Percentiles rank a stretch among this genome's conserved stretches.
phyloP scores from a whole-genome alignment of 1,140 invertebrate genomes.

The Drosophila ironensis region DNA sequence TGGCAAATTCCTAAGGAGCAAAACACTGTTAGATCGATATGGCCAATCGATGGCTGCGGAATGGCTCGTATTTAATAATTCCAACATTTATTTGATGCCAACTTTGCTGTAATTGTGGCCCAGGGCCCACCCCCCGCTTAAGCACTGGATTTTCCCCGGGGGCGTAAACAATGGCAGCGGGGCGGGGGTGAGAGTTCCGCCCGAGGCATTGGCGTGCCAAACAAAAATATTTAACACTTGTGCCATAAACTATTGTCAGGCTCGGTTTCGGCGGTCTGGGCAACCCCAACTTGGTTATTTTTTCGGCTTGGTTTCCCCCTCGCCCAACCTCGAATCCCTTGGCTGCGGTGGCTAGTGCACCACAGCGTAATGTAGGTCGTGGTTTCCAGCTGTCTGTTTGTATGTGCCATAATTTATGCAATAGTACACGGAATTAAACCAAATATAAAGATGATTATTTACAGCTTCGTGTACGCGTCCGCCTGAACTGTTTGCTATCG shows the following conservation, averaged over 20 bases:
- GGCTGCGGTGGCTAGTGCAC: slow-evolving; percentile 16
- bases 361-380: slow-evolving; percentile 64
- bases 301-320: not conserved
- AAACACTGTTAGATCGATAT: slow-evolving; percentile 74
- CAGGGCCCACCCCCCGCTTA: slow-evolving; percentile 9
- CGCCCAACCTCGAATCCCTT: not conserved
- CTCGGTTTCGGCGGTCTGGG: slow-evolving; percentile 6
- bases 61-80: slow-evolving; percentile 77
- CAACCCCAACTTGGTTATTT: not conserved
- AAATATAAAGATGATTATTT: slow-evolving; percentile 51
- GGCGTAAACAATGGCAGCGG: slow-evolving; percentile 7
- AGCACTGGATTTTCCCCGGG: slow-evolving; percentile 26
- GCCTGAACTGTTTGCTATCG: slow-evolving; percentile 39
- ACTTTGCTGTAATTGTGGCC: slow-evolving; percentile 66
- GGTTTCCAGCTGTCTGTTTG: slow-evolving; percentile 12
- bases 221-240: slow-evolving; percentile 79
- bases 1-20: slow-evolving; percentile 8
- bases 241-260: slow-evolving; percentile 77
- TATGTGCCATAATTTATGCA: slow-evolving; percentile 18
- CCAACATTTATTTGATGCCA: slow-evolving; percentile 73
- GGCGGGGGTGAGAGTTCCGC: slow-evolving; percentile 24
- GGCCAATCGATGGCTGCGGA: slow-evolving; percentile 42
- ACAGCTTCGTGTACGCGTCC: slow-evolving; percentile 26
- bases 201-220: slow-evolving; percentile 68
- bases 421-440: slow-evolving; percentile 29